A percentile compares a stretch with the other conserved stretches of the same genome.
Evolutionary conservation across 2,797 vertebrate species (phyloP).

Genomic region (Cygnus olor): DNA sequence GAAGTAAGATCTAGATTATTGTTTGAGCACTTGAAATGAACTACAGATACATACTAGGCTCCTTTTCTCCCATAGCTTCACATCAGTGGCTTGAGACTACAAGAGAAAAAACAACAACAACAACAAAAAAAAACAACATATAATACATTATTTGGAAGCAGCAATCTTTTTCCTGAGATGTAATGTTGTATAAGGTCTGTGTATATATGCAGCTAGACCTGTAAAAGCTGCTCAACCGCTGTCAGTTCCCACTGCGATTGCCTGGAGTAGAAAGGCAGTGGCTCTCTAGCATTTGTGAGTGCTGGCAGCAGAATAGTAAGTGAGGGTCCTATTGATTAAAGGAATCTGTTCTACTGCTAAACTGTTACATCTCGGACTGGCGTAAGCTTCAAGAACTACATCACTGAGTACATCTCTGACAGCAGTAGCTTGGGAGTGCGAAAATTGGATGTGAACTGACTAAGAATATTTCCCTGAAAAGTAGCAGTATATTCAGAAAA

Average conservation of each 20-base stretch:
- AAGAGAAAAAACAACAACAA: not conserved
- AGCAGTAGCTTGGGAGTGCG: not conserved
- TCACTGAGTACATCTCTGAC: not conserved
- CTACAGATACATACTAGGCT: not conserved
- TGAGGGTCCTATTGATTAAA: not conserved
- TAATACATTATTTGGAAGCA: not conserved
- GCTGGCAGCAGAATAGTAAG: not conserved
- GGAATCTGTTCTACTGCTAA: not conserved
- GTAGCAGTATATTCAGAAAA: not conserved
- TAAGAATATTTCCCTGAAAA: not conserved
- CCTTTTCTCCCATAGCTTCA: not conserved
- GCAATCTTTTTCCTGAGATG: not conserved
- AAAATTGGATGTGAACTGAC: not conserved
- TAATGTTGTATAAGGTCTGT: not conserved
- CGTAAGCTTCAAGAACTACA: not conserved
- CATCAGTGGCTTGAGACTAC: not conserved
- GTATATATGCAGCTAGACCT: not conserved
- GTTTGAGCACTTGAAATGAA: not conserved
- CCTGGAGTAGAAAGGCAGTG: not conserved
- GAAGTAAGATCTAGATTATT: not conserved
- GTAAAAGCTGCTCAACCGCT: not conserved
- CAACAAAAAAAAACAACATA: not conserved
- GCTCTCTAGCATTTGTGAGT: not conserved
- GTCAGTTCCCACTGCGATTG: not conserved
- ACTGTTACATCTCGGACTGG: not conserved